phyloP scores from a whole-genome alignment of 2,113 vertebrate species.

The Thermophis baileyi region DNA sequence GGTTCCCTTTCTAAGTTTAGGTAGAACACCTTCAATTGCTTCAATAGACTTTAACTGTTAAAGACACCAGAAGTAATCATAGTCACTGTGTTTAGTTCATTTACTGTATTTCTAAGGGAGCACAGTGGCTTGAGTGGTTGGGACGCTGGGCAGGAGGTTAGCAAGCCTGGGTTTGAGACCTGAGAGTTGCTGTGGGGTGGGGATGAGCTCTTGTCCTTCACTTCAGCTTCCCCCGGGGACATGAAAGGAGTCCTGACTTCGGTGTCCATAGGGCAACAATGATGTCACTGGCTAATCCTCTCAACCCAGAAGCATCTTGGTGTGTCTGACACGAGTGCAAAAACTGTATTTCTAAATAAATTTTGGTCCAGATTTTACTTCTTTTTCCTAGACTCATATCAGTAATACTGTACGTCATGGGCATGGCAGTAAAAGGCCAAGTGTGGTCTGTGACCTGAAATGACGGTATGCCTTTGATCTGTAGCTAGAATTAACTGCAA shows the following conservation, averaged over 20 bases:
- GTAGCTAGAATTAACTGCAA: background rate
- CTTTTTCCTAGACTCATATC: background rate
- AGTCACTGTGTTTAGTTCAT: background rate
- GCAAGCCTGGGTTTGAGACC: background rate
- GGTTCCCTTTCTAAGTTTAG: background rate
- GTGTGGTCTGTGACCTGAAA: background rate
- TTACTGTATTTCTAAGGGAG: background rate
- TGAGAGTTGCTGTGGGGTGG: background rate
- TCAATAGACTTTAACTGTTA: background rate
- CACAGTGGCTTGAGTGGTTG: background rate
- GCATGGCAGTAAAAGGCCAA: background rate
- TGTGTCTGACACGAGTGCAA: no score
- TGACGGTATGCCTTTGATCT: background rate
- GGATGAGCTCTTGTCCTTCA: background rate
- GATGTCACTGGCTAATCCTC: background rate
- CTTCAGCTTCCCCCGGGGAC: background rate
- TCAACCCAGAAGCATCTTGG: background rate
- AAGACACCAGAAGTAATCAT: background rate
- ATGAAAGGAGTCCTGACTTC: background rate
- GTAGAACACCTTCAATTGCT: background rate
- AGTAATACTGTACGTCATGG: background rate
- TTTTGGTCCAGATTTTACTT: background rate
- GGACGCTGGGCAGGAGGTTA: no score
- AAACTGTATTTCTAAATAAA: background rate
- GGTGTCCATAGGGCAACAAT: background rate